Evolutionary conservation across 2,888 invertebrate species (phyloP).

Genomic region (Eristalis intricaria): DNA sequence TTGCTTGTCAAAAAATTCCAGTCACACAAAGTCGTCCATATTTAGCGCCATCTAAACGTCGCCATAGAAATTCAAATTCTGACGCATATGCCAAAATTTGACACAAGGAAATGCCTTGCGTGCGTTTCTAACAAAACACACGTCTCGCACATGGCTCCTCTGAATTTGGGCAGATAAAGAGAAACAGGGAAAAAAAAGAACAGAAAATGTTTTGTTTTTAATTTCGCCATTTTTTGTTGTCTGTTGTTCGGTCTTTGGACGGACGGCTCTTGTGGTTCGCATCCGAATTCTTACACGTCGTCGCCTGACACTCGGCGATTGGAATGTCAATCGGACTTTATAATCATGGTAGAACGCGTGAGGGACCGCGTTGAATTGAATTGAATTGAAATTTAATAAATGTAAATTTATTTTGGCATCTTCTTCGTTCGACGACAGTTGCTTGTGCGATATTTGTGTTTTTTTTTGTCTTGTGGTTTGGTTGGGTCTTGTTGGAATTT

Average conservation of each 20-base stretch:
- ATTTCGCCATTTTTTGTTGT: neutral
- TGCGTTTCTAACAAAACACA: neutral
- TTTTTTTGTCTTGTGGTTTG: neutral
- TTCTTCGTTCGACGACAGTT: neutral
- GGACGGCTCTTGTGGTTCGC: neutral
- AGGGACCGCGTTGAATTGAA: neutral
- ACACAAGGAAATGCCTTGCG: slow-evolving; percentile 14
- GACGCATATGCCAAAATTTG: neutral
- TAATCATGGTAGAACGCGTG: slow-evolving; percentile 7
- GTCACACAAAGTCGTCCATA: slow-evolving; percentile 14
- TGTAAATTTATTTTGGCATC: slow-evolving; percentile 20
- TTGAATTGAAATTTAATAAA: slow-evolving; percentile 15
- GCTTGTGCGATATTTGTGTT: neutral
- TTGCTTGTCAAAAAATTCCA: neutral
- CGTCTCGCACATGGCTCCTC: no score
- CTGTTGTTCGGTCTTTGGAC: slow-evolving; percentile 1
- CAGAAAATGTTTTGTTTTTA: neutral
- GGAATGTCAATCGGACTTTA: slow-evolving; percentile 32
- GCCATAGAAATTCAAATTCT: neutral
- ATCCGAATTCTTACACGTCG: slow-evolving; percentile 43
- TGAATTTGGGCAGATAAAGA: neutral
- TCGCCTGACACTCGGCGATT: neutral
- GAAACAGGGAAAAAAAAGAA: no score
- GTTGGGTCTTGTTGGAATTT: neutral
- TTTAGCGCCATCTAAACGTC: slow-evolving; percentile 22